Base-by-base conservation (phyloP, 2,113 vertebrate species). In the Daphoenositta chrysoptera region DNA sequence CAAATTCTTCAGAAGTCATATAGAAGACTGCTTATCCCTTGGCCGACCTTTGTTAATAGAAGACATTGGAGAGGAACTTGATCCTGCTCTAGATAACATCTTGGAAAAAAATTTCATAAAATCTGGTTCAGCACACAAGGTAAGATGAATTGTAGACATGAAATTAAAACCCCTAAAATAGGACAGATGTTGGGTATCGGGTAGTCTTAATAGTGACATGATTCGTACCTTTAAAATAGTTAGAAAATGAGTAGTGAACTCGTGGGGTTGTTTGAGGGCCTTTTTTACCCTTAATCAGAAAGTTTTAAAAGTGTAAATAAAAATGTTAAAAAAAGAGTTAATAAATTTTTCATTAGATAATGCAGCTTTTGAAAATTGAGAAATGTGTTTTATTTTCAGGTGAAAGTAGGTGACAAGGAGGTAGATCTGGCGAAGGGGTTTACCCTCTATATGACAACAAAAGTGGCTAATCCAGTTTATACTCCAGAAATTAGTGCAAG, bases 91-190 rank as follows among this genome's bases (percentile, higher is more conserved):
- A 81, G 98, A 99, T 97, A 98, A 98, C 93, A 97, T 99, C 72
- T 95, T 99, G 92, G 98, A 99, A 97, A 99, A 99, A 93, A 99
- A 98, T 96, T 99, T 98, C 95, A 98, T 99, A 80, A 99, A 98
- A 95, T 98, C 98, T 88, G 98, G 98, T 79, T 98, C 98, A 45
- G 98, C 97, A 14, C 96, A 97, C 37, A 99, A 98, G 96, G 98
- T 98, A 97, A 96, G 96, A 85, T 60, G 19, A 56, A 80, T 75
- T 56, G 58, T 44, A n/a, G 72, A 61, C 23, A 24, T 30, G 11
- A 60, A 90, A 68, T 28, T 53, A n/a, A 66, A 94, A 50, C 37
- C 11, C 15, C 56, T 58, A 26, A 58, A 48, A 2, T 11, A 58
- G 20, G 17, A 45, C 14, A 70, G 53, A 24, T 70, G 42, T 7